Evolutionary conservation across 2,888 invertebrate species (phyloP).

Genomic region (Scaptomyza parva): DNA sequence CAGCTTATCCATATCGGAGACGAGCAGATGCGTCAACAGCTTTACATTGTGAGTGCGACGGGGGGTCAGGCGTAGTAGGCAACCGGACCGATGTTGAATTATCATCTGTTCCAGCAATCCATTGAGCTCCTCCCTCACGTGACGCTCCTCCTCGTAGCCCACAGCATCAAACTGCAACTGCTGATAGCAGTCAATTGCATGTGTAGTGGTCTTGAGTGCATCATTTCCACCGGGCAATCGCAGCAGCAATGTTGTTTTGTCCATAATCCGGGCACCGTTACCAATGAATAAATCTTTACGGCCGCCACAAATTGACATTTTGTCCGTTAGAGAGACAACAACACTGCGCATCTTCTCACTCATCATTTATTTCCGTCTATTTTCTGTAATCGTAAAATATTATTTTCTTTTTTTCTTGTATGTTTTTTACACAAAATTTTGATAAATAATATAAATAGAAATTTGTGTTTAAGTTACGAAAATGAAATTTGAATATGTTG

Average conservation of each 20-base stretch:
- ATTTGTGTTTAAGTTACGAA: not conserved
- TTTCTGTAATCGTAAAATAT: not conserved
- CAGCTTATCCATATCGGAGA: constrained; percentile 67
- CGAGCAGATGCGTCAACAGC: constrained; percentile 65
- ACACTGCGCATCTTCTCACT: constrained; percentile 56
- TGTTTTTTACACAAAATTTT: constrained; percentile 23
- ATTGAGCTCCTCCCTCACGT: constrained; percentile 50
- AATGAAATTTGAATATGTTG: not conserved
- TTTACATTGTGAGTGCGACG: constrained; percentile 54
- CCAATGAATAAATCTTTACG: constrained; percentile 23
- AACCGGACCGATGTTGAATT: constrained; percentile 46
- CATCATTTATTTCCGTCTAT: constrained; percentile 28
- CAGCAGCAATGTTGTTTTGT: constrained; percentile 49
- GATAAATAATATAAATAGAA: not conserved
- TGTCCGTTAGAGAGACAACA: constrained; percentile 59
- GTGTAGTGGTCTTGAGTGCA: not conserved
- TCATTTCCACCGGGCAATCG: constrained; percentile 16
- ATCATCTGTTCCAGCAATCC: constrained; percentile 58
- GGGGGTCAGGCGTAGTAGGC: constrained; percentile 61
- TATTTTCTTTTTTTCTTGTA: constrained; percentile 1
- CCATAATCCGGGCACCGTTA: constrained; percentile 52
- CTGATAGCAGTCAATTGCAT: constrained; percentile 40
- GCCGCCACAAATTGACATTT: constrained; percentile 1
- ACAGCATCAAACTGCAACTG: constrained; percentile 72
- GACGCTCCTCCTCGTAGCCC: constrained; percentile 66